These are phyloP conservation scores for Ernsta delagoae DNA, from an alignment of 2,888 invertebrate species.

Conservation along the genomic window DNA sequence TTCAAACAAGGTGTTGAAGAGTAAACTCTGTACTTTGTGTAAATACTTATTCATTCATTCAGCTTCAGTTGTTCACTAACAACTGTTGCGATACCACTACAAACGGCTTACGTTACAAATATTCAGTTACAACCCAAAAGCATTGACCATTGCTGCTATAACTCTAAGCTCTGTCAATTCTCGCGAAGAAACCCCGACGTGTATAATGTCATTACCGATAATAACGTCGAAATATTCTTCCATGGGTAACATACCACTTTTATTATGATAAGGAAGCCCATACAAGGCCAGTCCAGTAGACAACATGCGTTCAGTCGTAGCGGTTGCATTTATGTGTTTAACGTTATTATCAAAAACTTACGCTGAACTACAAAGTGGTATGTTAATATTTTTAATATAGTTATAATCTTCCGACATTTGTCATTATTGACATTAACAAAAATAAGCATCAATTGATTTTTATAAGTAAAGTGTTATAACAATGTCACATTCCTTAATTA, in stretches of 20 bases:
- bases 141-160: neutral
- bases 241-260: neutral
- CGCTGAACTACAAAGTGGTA: slow-evolving; percentile 49
- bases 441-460: no score
- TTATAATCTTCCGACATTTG: neutral
- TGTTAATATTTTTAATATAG: slow-evolving; percentile 29
- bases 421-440: no score
- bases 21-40: neutral
- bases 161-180: neutral
- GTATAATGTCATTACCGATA: neutral
- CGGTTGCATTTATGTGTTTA: slow-evolving; percentile 44
- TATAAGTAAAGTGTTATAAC: no score
- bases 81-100: neutral
- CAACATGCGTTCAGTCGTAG: slow-evolving; percentile 51
- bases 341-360: slow-evolving; percentile 26
- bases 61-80: neutral
- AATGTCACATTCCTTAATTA: no score
- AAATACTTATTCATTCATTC: neutral
- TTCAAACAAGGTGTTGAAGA: neutral
- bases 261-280: neutral
- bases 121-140: neutral
- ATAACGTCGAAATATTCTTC: neutral
- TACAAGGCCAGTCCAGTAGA: slow-evolving; percentile 47
- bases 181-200: neutral
- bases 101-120: no score